phyloP scores from a whole-genome alignment of 1,140 invertebrate genomes.

The Harlomillsia oculata region DNA sequence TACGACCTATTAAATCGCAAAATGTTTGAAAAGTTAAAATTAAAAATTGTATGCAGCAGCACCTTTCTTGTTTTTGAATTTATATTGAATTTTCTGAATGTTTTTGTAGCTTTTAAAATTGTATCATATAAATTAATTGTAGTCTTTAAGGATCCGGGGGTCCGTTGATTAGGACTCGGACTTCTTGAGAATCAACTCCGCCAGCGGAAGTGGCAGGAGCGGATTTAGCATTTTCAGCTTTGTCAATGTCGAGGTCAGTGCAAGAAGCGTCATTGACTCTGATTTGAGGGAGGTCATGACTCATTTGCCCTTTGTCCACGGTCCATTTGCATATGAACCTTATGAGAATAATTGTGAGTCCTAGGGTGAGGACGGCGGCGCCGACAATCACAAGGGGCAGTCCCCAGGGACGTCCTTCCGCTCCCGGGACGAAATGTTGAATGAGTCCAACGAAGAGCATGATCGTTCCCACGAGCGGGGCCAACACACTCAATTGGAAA shows the following conservation, averaged over 20 bases:
- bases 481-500: conserved; percentile 61
- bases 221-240: conserved; percentile 6
- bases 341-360: conserved; percentile 23
- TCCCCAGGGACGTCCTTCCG: conserved; percentile 51
- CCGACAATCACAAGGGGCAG: conserved; percentile 22
- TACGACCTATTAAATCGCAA: no score
- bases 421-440: conserved; percentile 66
- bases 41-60: no score
- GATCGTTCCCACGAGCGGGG: conserved; percentile 62
- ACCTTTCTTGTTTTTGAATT: no score
- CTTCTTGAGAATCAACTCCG: no score
- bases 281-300: conserved; percentile 13
- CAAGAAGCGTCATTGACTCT: conserved; percentile 21
- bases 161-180: no score
- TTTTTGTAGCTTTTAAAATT: no score
- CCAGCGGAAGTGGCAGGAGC: no score
- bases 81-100: no score
- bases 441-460: conserved; percentile 68
- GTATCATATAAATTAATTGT: no score
- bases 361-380: conserved; percentile 11
- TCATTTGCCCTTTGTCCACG: neutral
- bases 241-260: conserved; percentile 15
- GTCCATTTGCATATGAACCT: conserved; percentile 27
- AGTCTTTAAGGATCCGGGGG: no score
- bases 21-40: no score